Base-by-base conservation (phyloP, 2,888 invertebrate species). In the Melitaea athalia region DNA sequence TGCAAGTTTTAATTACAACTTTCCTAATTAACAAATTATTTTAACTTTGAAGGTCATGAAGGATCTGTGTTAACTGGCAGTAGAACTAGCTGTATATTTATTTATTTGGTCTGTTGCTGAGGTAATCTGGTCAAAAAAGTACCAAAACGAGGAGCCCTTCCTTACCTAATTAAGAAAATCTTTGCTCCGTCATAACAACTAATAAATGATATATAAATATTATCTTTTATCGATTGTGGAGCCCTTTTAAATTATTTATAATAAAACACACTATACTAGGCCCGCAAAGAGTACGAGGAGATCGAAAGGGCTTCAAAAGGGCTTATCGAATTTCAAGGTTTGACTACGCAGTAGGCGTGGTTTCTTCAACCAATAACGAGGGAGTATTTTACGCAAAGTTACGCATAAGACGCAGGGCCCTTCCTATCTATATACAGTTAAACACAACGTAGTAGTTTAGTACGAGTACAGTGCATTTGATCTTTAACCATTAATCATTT, bases 201-300 rank as follows among this genome's bases (percentile, higher is more conserved):
- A 38, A 45, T 63, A 52, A 24, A 55, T 68, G 63, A 67, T 67
- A 64, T 64, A 63, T 38, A 38, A 7, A 38, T 33, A 33, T 38
- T 38, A 38, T 38, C 33, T 78, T 81, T 84, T 15, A 57, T 57
- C 10, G 57, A 57, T 55, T 33, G 53, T 42, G 42, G 86, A 76
- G 90, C 89, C 92, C 92, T 90, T 85, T 91, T 89, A 91, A 92
- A 92, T 92, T 93, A 93, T 93, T 93, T 93, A 93, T 93, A 93
- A 91, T 93, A 93, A 92, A 93, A 93, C 91, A 87, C 91, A 87
- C 85, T 79, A 79, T 81, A 93, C 93, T 82, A 89, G 92, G 92
- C 82, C 72, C 77, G 75, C 90, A 93, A 81, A 87, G 81, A 78
- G 68, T 77, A 67, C 74, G 77, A 88, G 81, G 88, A 91, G 91